phyloP scores from a whole-genome alignment of 2,113 vertebrate species.

The Onychorhynchus coronatus region DNA sequence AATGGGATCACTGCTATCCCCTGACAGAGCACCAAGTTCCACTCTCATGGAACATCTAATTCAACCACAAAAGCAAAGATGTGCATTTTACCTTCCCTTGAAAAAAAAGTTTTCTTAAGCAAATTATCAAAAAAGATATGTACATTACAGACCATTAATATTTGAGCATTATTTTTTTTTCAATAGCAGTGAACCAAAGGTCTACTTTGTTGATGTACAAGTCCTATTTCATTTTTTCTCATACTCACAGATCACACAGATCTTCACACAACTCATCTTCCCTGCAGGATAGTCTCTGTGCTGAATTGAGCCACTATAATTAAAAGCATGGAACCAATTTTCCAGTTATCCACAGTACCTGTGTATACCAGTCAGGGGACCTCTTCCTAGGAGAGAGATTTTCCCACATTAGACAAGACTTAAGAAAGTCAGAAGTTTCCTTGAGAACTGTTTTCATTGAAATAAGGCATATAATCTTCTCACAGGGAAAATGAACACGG shows the following conservation, averaged over 20 bases:
- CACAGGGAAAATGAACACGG: not conserved
- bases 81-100: not conserved
- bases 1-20: slow-evolving; percentile 33
- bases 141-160: not conserved
- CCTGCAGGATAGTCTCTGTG: not conserved
- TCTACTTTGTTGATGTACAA: not conserved
- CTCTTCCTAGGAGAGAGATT: not conserved
- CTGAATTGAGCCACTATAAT: not conserved
- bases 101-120: not conserved
- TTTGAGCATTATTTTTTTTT: not conserved
- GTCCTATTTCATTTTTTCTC: not conserved
- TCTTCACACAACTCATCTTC: not conserved
- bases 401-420: not conserved
- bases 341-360: not conserved
- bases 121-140: not conserved
- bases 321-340: not conserved
- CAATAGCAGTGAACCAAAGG: not conserved
- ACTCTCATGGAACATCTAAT: not conserved
- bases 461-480: not conserved
- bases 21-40: not conserved
- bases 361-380: not conserved
- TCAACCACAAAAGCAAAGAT: slow-evolving; percentile 4
- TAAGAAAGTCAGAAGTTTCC: not conserved
- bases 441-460: not conserved
- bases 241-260: not conserved